Percentiles rank a stretch among this genome's conserved stretches.
phyloP scores from a whole-genome alignment of 2,797 vertebrate species.

The Salarias fasciatus region DNA sequence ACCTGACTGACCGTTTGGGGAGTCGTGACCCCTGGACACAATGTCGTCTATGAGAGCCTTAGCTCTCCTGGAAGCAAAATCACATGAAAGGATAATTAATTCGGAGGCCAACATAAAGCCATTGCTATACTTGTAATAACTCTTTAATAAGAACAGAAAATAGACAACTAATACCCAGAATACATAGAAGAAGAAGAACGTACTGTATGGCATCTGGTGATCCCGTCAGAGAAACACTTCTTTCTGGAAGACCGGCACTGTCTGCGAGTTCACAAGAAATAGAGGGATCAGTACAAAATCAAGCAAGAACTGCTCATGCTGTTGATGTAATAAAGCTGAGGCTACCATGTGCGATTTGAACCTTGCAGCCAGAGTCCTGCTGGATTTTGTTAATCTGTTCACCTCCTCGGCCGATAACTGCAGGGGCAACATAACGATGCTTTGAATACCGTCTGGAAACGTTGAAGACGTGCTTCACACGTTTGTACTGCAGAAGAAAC shows the following conservation, averaged over 20 bases:
- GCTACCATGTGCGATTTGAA: constrained; percentile 88
- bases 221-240: constrained; percentile 91
- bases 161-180: too few species aligned
- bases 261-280: constrained; percentile 75
- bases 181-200: constrained; percentile 61
- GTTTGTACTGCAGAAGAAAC: neutral
- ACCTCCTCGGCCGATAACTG: constrained; percentile 93
- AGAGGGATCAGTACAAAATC: neutral
- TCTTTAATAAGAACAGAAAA: too few species aligned
- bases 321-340: neutral
- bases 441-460: constrained; percentile 1
- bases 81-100: neutral
- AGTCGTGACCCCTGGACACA: constrained; percentile 91
- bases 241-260: constrained; percentile 90
- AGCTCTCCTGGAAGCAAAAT: constrained; percentile 83
- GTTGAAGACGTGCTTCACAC: neutral
- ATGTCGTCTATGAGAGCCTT: constrained; percentile 94
- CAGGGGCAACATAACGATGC: constrained; percentile 8
- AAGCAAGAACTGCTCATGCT: neutral
- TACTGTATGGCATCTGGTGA: constrained; percentile 86
- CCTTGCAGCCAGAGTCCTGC: constrained; percentile 95
- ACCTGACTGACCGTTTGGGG: constrained; percentile 87
- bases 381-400: constrained; percentile 98
- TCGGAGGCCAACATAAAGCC: too few species aligned
- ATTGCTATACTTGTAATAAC: too few species aligned